These are phyloP conservation scores for Caranx ignobilis DNA, from an alignment of 2,113 vertebrate species.

Conservation along the genomic window DNA sequence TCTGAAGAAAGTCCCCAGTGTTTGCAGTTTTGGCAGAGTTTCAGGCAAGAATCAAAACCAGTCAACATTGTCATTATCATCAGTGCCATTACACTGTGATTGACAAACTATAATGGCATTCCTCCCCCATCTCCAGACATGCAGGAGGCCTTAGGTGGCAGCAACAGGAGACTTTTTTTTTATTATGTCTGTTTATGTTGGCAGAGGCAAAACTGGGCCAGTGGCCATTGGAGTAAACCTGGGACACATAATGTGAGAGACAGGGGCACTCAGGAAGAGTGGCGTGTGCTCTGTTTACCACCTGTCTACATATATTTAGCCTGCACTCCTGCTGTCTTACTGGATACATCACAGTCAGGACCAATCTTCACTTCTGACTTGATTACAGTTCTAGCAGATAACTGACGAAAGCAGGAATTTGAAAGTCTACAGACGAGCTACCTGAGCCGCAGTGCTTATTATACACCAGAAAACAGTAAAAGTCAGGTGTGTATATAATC, in stretches of 20 bases:
- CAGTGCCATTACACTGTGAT: conserved; percentile 16
- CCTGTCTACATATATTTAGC: conserved; percentile 35
- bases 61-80: conserved; percentile 31
- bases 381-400: conserved; percentile 29
- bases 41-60: conserved; percentile 23
- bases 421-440: neutral
- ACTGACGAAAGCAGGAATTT: conserved; percentile 10
- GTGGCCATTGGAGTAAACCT: conserved; percentile 31
- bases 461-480: neutral
- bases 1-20: neutral
- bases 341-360: conserved; percentile 39
- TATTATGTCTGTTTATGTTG: conserved; percentile 45
- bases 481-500: too few species aligned
- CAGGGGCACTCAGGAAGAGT: conserved; percentile 19
- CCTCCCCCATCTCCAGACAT: neutral
- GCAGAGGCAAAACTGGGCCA: conserved; percentile 39
- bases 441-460: neutral
- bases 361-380: conserved; percentile 7
- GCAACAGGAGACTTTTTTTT: conserved; percentile 17
- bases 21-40: conserved; percentile 5
- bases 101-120: conserved; percentile 31
- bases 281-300: conserved; percentile 48
- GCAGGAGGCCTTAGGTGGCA: conserved; percentile 17
- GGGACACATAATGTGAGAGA: conserved; percentile 38
- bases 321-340: conserved; percentile 16